A percentile compares a stretch with the other conserved stretches of the same genome.
These are phyloP conservation scores for Trachythela sp. DNA, from an alignment of 64 coral and sea anemone genomes.

Conservation along the genomic window DNA sequence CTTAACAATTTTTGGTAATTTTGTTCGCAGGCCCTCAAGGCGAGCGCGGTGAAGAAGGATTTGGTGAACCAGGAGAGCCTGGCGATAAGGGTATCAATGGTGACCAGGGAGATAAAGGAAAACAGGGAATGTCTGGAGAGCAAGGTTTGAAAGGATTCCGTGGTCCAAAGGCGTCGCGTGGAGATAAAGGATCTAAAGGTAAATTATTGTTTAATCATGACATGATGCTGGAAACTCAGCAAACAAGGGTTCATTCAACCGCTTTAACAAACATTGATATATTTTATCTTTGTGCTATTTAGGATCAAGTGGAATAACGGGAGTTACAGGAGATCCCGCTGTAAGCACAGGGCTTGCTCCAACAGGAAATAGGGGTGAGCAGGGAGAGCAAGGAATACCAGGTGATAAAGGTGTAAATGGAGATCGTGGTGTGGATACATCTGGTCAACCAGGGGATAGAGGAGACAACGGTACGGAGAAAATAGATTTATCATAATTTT, in stretches of 20 bases:
- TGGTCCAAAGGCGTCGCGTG: background rate
- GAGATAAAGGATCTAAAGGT: background rate
- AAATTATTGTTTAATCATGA: background rate
- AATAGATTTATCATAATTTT: background rate
- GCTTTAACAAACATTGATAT: background rate
- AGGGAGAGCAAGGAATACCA: background rate
- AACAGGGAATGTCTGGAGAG: background rate
- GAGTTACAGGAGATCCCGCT: background rate
- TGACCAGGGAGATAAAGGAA: background rate
- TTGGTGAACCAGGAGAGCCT: background rate
- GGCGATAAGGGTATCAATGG: background rate
- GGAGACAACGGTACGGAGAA: background rate
- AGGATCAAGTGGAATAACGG: background rate
- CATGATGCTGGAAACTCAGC: background rate
- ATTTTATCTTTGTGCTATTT: background rate
- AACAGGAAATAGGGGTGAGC: background rate
- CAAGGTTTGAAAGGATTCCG: background rate
- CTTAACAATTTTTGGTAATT: background rate
- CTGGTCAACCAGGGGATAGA: background rate
- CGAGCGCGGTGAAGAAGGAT: background rate
- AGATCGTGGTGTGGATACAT: background rate
- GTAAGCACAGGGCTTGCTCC: background rate
- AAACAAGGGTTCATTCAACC: background rate
- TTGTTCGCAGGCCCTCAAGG: background rate
- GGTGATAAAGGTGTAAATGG: background rate